These are phyloP conservation scores for Reinhardtius hippoglossoides DNA, from an alignment of 2,113 vertebrate genomes.

Conservation along the genomic window DNA sequence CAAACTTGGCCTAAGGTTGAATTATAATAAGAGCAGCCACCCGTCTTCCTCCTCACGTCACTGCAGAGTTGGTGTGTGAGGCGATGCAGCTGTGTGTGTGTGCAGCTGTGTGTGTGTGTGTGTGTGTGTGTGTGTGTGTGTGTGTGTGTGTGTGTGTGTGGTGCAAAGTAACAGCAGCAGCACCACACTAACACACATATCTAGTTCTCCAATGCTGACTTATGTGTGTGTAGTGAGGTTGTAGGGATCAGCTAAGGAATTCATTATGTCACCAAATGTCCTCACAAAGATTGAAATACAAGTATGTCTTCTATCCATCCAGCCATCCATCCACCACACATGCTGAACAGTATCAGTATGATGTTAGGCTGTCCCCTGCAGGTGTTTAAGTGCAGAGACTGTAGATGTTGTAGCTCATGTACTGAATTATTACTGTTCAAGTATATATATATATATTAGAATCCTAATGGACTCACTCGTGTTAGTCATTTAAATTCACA, in stretches of 20 bases:
- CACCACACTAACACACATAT: background rate
- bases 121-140: constrained; percentile 30
- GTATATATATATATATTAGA: too few relatives aligned
- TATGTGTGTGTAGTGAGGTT: background rate
- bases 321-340: background rate
- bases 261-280: background rate
- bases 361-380: constrained; percentile 68
- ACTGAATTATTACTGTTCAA: constrained; percentile 57
- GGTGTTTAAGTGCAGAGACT: constrained; percentile 56
- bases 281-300: background rate
- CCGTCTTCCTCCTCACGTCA: constrained; percentile 69
- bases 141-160: constrained; percentile 49
- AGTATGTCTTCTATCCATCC: background rate
- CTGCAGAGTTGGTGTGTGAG: constrained; percentile 77
- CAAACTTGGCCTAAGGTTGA: constrained; percentile 92
- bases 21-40: constrained; percentile 84
- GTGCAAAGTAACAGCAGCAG: constrained; percentile 21
- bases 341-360: constrained; percentile 24
- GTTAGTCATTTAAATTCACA: too few relatives aligned
- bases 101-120: constrained; percentile 25
- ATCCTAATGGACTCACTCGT: too few relatives aligned
- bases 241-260: too few relatives aligned
- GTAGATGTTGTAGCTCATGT: constrained; percentile 27
- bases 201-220: constrained; percentile 22
- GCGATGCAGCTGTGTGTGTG: background rate